phyloP scores from a whole-genome alignment of 2,797 vertebrate species.

The Muscicapa striata region DNA sequence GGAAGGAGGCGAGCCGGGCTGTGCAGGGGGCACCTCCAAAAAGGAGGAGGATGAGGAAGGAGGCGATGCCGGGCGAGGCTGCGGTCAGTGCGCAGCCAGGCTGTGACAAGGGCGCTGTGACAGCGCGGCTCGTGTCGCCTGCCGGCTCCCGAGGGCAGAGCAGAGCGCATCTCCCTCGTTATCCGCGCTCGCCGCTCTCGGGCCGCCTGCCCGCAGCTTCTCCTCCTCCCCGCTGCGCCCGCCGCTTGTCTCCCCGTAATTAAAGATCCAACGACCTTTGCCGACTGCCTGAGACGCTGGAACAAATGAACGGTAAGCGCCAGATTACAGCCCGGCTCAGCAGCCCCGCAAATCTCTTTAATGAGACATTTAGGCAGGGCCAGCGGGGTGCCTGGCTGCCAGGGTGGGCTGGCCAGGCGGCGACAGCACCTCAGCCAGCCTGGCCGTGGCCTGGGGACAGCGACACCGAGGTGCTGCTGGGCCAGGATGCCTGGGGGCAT shows the following conservation, averaged over 20 bases:
- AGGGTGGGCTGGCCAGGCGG: not conserved
- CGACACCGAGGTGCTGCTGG: fast-evolving
- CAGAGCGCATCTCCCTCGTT: not conserved
- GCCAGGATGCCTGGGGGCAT: not conserved
- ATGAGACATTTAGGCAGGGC: not conserved
- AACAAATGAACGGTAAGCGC: not conserved
- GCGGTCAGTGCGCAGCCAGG: not conserved
- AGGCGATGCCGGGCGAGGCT: fast-evolving
- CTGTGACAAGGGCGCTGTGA: not conserved
- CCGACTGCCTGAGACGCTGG: not conserved
- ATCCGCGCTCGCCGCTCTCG: not conserved
- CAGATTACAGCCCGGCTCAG: not conserved
- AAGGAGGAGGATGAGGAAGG: not conserved
- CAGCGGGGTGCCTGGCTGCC: not conserved
- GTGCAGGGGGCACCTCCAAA: fast-evolving
- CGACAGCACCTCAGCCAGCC: not conserved
- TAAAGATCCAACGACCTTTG: slow-evolving; percentile 32
- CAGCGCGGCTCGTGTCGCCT: not conserved
- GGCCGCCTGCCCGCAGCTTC: not conserved
- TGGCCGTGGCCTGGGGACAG: fast-evolving
- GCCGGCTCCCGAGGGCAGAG: not conserved
- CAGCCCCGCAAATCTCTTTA: slow-evolving; percentile 4
- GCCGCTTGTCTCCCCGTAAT: not conserved
- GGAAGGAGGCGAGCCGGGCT: not conserved
- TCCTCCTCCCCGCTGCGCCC: not conserved